Evolutionary conservation across 2,888 invertebrate genomes (phyloP), one percentile per base, ranked within the genome.

Genomic region (Eilema depressum): DNA sequence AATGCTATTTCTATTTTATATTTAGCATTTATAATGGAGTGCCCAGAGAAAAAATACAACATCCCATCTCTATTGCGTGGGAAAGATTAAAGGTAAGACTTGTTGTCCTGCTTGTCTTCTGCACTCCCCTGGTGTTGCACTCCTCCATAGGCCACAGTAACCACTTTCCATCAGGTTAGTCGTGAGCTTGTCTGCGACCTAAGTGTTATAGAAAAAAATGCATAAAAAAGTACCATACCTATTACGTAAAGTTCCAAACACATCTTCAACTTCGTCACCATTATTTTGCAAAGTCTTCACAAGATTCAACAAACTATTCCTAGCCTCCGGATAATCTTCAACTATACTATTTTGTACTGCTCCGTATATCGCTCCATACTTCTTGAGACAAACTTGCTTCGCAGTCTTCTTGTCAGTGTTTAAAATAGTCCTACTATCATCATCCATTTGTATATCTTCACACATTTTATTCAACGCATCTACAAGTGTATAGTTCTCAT

Each of bases 381-480:
- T 86, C 68, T 92, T 93, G 1, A 86, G 75, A 83, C 95, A 95
- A 17, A 95, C 83, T 63, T 92, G 91, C 28, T 74, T 75, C 75
- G 89, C 89, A 0, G 89, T 83, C 76, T 88, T 90, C 14, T 85
- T 81, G 56, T 86, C 87, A 53, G 88, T 91, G n/a, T 81, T 85
- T 41, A 95, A 63, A 68, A 94, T 89, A 59, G 83, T 84, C 78
- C 81, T 91, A 25, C 72, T 87, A n/a, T 78, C 80, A 80, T 92
- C 91, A 80, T 92, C 91, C 11, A 75, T 83, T 69, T 87, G 86
- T 11, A 91, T 75, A 79, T 88, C 80, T 17, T 84, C 75, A 73
- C 95, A 95, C 75, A 87, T 84, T 20, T 75, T 70, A 28, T 86
- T 79, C 26, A 94, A 72, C 1, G 88, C 89, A 60, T 90, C 81